Percentiles rank a stretch among this genome's conserved stretches.
These are phyloP conservation scores for Chrosomus eos DNA, from an alignment of 2,797 vertebrate species.

Conservation along the genomic window DNA sequence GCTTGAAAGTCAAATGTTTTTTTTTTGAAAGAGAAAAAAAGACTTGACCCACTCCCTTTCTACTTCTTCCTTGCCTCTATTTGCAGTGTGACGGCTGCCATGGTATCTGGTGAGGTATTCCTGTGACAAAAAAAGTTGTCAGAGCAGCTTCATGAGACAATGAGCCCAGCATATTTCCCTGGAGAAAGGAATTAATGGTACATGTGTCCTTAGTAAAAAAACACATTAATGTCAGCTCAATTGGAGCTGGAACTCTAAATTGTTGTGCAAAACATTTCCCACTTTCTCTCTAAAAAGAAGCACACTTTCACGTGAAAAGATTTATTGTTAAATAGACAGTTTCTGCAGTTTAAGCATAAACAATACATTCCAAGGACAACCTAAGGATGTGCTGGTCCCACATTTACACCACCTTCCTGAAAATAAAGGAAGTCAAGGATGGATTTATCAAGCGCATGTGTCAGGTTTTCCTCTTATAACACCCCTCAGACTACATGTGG, in stretches of 20 bases:
- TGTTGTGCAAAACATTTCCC: constrained; percentile 43
- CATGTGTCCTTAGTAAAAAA: constrained; percentile 59
- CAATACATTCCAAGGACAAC: constrained; percentile 1
- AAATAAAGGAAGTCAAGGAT: constrained; percentile 1
- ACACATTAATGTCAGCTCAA: constrained; percentile 70
- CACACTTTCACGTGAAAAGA: neutral
- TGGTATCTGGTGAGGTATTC: constrained; percentile 73
- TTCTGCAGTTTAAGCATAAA: neutral
- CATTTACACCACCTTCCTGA: constrained; percentile 10
- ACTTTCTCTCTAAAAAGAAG: constrained; percentile 39
- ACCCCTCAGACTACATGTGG: constrained; percentile 20
- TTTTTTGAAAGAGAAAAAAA: neutral
- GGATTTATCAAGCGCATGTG: constrained; percentile 12
- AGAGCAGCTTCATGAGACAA: constrained; percentile 75
- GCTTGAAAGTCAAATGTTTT: neutral
- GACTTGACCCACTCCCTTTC: constrained; percentile 52
- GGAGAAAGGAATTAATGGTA: constrained; percentile 65
- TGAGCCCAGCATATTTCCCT: constrained; percentile 69
- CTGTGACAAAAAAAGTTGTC: constrained; percentile 79
- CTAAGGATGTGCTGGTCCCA: neutral
- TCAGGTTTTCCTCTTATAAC: constrained; percentile 8
- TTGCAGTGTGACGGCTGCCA: constrained; percentile 67
- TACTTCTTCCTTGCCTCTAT: constrained; percentile 20
- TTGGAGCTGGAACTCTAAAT: constrained; percentile 56
- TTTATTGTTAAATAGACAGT: neutral